Evolutionary conservation across 1,140 invertebrate genomes (phyloP).

Genomic region (Oedothorax gibbosus): DNA sequence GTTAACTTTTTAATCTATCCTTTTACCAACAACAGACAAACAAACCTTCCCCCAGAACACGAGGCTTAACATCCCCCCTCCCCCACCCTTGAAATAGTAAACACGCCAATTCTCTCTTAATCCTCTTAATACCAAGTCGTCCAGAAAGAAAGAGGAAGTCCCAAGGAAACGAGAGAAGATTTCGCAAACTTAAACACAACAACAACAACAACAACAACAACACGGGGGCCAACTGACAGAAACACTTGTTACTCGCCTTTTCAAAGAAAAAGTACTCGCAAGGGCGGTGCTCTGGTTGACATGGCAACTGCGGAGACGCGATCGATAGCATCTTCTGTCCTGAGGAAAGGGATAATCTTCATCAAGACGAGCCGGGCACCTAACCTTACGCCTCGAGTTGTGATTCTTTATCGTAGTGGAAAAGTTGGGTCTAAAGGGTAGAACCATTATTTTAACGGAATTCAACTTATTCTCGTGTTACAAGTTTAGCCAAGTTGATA

Average conservation of each 20-base stretch:
- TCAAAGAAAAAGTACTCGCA: not conserved
- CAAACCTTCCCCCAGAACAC: no score
- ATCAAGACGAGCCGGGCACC: not conserved
- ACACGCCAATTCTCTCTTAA: no score
- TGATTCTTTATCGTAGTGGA: no score
- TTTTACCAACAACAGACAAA: no score
- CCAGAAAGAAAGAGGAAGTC: not conserved
- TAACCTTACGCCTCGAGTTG: not conserved
- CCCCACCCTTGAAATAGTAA: no score
- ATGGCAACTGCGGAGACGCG: constrained; percentile 14
- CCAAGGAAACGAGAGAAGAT: constrained; percentile 32
- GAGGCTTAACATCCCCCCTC: no score
- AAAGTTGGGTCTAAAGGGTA: no score
- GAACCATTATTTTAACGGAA: no score
- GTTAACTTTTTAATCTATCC: no score
- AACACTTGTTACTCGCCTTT: constrained; percentile 53
- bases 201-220: not conserved
- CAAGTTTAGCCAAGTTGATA: no score
- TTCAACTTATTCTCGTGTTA: not conserved
- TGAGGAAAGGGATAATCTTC: constrained; percentile 30
- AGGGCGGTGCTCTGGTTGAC: constrained; percentile 20
- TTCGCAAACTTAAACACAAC: constrained; percentile 42
- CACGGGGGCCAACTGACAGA: constrained; percentile 13
- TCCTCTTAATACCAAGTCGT: no score
- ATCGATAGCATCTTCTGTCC: constrained; percentile 43